Conservation (phyloP, 2,797 vertebrate genomes). For the Cyclura pinguis region DNA sequence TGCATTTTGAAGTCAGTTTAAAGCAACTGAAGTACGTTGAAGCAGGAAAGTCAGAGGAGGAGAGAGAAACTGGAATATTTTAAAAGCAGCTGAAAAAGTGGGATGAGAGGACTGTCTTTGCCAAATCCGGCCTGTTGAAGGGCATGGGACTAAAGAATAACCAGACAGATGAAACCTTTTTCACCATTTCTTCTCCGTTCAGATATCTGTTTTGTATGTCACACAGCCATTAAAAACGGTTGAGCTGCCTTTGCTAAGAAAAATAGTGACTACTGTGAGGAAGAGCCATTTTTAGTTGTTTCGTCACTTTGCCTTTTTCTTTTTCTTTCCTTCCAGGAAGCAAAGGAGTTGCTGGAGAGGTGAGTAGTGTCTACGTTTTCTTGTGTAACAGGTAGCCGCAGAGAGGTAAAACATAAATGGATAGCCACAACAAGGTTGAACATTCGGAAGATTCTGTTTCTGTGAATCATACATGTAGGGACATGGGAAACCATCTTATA, state of each 20-base stretch:
- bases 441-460: no score
- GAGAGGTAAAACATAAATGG: background rate
- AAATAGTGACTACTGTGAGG: background rate
- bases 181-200: no score
- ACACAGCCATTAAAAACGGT: background rate
- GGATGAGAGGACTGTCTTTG: no score
- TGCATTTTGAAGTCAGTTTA: no score
- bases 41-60: no score
- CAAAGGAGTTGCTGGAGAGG: constrained; percentile 43
- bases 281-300: background rate
- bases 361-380: background rate
- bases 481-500: background rate
- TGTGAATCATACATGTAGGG: background rate
- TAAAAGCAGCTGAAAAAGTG: no score
- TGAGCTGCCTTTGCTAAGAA: background rate
- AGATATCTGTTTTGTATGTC: no score
- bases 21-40: no score
- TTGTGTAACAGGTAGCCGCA: background rate
- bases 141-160: background rate
- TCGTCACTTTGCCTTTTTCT: background rate
- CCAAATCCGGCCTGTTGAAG: no score
- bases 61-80: no score
- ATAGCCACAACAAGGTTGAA: background rate
- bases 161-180: background rate
- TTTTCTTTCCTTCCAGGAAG: constrained; percentile 6